Evolutionary conservation across 2,113 vertebrate species (phyloP), one percentile per base, ranked within the genome.

Genomic region (Tupaia tana): DNA sequence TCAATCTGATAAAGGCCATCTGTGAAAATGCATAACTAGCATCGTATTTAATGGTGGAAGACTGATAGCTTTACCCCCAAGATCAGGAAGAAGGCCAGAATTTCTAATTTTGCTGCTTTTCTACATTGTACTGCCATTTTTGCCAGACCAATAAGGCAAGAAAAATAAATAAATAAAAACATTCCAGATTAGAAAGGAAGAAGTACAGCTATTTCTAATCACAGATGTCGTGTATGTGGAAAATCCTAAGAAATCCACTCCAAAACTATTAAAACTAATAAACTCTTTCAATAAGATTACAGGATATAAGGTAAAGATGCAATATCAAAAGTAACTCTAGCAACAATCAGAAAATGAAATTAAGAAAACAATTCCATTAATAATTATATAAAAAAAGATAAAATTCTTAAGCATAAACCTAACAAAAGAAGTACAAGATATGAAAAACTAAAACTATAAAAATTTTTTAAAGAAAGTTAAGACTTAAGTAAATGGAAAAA

Each of bases 361-460:
- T 66, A 74, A 90, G 66, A 86, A 80, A 80, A 79, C 58, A 71
- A 58, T 73, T 90, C 3, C 63, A 61, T 59, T 64, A 24, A 86
- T 4, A 67, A 75, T 67, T 19, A 3, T 25, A 67, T 82, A 43
- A 43, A 43, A 43, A 6, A 43, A 6, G 6, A 43, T 24, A 80
- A 80, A 66, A 86, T 71, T n/a, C 7, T 58, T 34, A 90, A 20
- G 61, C 89, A 89, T 89, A 77, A 89, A 94, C 83, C 59, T 89
- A 69, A 89, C 27, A 77, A 29, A 89, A 59, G 4, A 78, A 61
- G 19, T 24, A 25, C 52, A 86, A 85, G 34, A 43, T 71, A 2
- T 78, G 9, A 16, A 78, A 56, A 43, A 43, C 43, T 90, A 83
- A 89, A 89, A 25, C 2, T 22, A 56, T 70, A 63, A 86, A 78